These are phyloP conservation scores for Upupa epops DNA, from an alignment of 2,113 vertebrate genomes.

Conservation along the genomic window DNA sequence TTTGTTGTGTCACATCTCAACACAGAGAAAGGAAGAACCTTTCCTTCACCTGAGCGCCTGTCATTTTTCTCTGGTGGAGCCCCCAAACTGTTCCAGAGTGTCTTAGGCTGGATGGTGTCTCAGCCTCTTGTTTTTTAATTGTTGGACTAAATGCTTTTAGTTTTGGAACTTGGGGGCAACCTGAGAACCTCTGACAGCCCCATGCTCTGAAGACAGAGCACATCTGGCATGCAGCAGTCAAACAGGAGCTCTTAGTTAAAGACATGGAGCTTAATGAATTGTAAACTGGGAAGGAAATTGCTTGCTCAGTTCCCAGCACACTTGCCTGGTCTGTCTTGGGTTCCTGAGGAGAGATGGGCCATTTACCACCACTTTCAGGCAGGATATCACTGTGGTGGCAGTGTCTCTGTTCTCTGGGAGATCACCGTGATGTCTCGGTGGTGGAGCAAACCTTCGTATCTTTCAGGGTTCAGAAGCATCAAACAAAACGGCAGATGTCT, in stretches of 20 bases:
- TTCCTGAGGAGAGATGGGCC: background rate
- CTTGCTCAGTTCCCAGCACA: background rate
- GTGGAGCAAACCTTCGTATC: rapidly evolving
- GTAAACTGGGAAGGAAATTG: background rate
- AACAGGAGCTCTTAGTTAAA: background rate
- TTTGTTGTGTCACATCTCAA: background rate
- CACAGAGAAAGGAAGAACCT: background rate
- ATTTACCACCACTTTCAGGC: background rate
- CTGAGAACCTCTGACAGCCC: background rate
- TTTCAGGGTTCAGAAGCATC: background rate
- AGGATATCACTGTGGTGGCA: background rate
- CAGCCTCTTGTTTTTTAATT: background rate
- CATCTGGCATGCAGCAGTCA: background rate
- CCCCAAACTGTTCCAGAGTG: background rate
- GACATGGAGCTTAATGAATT: background rate
- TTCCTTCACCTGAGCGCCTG: background rate
- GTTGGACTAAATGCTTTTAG: background rate
- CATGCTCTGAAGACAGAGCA: background rate
- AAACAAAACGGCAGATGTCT: background rate
- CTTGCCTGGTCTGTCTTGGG: background rate
- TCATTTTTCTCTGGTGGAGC: background rate
- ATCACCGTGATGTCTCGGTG: background rate
- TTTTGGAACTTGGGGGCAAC: background rate
- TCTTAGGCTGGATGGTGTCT: background rate
- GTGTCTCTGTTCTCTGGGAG: background rate